Conservation (phyloP, 2,888 invertebrate genomes). For the Hydrotaea diabolus region DNA sequence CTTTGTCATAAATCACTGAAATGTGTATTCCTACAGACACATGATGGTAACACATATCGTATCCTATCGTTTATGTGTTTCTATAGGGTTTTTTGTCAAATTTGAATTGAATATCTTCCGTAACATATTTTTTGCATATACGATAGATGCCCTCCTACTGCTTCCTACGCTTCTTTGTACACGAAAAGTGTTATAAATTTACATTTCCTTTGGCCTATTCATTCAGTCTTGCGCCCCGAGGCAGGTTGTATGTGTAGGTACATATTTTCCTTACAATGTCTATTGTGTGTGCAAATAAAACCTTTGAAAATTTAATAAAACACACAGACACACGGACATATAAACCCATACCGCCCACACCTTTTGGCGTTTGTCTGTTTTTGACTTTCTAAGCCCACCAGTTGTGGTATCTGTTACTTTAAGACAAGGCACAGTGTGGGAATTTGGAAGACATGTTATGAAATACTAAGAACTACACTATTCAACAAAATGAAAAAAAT, state of each 20-base stretch:
- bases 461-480: too few relatives aligned
- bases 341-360: not conserved
- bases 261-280: not conserved
- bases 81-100: not conserved
- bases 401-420: too few relatives aligned
- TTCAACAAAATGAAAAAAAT: too few relatives aligned
- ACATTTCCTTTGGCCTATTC: slow-evolving; percentile 21
- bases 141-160: not conserved
- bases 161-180: not conserved
- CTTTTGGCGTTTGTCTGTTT: not conserved
- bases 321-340: not conserved
- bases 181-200: slow-evolving; percentile 44
- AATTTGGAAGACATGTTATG: too few relatives aligned
- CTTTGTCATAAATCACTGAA: slow-evolving; percentile 6
- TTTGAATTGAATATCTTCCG: not conserved
- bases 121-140: not conserved
- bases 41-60: not conserved
- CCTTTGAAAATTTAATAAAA: slow-evolving; percentile 22
- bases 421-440: too few relatives aligned
- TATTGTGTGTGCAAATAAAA: not conserved
- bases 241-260: not conserved
- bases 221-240: not conserved
- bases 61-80: not conserved
- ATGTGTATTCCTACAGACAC: not conserved
- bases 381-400: too few relatives aligned